Conservation (phyloP, 2,888 invertebrate species). For the Drosophila pseudotakahashii region DNA sequence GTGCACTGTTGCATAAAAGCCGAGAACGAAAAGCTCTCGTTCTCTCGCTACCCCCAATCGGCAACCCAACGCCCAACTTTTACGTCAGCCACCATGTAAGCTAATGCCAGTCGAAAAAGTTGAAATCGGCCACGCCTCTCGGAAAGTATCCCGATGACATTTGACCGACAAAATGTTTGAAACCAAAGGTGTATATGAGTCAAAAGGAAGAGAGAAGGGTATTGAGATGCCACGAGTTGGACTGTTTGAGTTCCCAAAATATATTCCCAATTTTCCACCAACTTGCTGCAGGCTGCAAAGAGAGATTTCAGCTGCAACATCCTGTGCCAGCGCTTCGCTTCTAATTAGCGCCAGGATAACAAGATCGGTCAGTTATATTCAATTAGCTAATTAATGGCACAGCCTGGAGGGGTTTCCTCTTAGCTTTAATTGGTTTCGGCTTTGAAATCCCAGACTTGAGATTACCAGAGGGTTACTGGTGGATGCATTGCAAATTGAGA, state of each 20-base stretch:
- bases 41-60: conserved; percentile 1
- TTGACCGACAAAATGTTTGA: conserved; percentile 51
- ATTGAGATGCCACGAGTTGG: conserved; percentile 12
- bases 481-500: conserved; percentile 5
- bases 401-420: not conserved
- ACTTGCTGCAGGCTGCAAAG: conserved; percentile 3
- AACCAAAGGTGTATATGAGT: conserved; percentile 13
- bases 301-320: conserved; percentile 23
- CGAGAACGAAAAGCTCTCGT: conserved; percentile 59
- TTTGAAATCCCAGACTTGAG: conserved; percentile 11
- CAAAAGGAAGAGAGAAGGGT: not conserved
- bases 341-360: conserved; percentile 27
- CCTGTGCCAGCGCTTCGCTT: conserved; percentile 7
- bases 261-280: not conserved
- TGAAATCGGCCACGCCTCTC: conserved; percentile 49
- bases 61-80: conserved; percentile 4
- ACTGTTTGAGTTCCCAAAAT: not conserved
- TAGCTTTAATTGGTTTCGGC: conserved; percentile 20
- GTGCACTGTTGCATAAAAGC: conserved; percentile 77
- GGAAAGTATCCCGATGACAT: conserved; percentile 42
- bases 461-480: conserved; percentile 1
- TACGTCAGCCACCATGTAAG: conserved; percentile 54
- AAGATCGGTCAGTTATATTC: conserved; percentile 34
- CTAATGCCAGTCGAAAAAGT: conserved; percentile 45
- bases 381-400: conserved; percentile 39